A percentile compares a stretch with the other conserved stretches of the same genome.
These are phyloP conservation scores for Tachuris rubrigastra DNA, from an alignment of 2,113 vertebrate genomes.

Conservation along the genomic window DNA sequence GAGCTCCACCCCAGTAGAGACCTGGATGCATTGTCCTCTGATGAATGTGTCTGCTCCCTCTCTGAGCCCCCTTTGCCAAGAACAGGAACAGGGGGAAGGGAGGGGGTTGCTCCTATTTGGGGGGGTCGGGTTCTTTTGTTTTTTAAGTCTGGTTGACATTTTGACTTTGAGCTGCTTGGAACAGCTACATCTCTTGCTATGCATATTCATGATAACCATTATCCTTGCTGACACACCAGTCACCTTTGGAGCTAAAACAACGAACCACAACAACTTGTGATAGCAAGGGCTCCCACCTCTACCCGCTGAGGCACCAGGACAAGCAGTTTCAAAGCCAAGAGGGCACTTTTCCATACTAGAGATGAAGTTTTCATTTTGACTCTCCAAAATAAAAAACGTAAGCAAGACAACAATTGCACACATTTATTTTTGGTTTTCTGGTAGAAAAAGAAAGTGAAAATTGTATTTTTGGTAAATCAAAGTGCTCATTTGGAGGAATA, in stretches of 20 bases:
- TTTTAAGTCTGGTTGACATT: background rate
- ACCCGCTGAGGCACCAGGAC: background rate
- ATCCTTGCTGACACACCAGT: background rate
- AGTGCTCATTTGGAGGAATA: background rate
- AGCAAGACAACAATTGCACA: background rate
- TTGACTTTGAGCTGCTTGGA: background rate
- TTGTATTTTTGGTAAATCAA: background rate
- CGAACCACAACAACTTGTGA: background rate
- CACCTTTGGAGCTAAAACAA: background rate
- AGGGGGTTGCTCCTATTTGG: no score
- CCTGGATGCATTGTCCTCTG: background rate
- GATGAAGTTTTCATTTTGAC: background rate
- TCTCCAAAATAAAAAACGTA: background rate
- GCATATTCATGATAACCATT: background rate
- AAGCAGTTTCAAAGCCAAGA: background rate
- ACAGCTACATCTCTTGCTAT: background rate
- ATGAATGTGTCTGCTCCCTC: background rate
- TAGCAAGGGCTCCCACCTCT: background rate
- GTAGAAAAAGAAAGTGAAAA: background rate
- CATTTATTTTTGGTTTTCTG: accelerated
- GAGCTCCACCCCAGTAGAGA: background rate
- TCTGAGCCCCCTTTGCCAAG: background rate
- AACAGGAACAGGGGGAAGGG: background rate
- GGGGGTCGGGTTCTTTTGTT: accelerated
- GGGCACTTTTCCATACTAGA: background rate